A percentile compares a stretch with the other conserved stretches of the same genome.
Conservation (phyloP, 1,140 invertebrate genomes). For the Arion vulgaris region DNA sequence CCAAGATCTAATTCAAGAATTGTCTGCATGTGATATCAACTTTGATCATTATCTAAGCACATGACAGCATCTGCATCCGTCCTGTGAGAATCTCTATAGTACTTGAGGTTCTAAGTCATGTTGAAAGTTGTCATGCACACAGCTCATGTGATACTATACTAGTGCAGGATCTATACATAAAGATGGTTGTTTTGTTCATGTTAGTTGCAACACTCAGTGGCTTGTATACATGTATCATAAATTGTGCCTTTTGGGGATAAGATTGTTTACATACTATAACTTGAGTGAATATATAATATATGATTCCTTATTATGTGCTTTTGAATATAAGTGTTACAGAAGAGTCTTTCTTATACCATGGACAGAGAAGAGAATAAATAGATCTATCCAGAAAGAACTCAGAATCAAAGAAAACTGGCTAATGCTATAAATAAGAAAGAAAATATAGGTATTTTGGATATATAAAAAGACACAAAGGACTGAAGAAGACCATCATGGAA, state of each 20-base stretch:
- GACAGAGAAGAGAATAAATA: too few species aligned
- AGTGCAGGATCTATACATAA: too few species aligned
- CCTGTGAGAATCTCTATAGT: not conserved
- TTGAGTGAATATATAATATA: not conserved
- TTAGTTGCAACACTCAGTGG: not conserved
- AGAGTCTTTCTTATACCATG: too few species aligned
- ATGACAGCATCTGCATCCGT: not conserved
- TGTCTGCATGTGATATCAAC: conserved; percentile 33
- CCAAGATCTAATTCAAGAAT: conserved; percentile 55
- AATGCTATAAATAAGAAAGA: too few species aligned
- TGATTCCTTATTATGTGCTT: too few species aligned
- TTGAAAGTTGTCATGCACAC: not conserved
- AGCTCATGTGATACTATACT: too few species aligned
- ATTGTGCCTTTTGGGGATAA: not conserved
- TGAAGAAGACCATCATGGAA: too few species aligned
- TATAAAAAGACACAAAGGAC: too few species aligned
- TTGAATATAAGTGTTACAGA: too few species aligned
- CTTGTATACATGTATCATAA: not conserved
- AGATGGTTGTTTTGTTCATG: not conserved
- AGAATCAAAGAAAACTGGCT: too few species aligned
- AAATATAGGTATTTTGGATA: too few species aligned
- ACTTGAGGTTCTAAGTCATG: not conserved
- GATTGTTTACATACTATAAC: not conserved
- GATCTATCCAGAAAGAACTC: too few species aligned
- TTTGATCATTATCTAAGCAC: not conserved